phyloP scores from a whole-genome alignment of 2,888 invertebrate genomes.

The Steinernema hermaphroditum region DNA sequence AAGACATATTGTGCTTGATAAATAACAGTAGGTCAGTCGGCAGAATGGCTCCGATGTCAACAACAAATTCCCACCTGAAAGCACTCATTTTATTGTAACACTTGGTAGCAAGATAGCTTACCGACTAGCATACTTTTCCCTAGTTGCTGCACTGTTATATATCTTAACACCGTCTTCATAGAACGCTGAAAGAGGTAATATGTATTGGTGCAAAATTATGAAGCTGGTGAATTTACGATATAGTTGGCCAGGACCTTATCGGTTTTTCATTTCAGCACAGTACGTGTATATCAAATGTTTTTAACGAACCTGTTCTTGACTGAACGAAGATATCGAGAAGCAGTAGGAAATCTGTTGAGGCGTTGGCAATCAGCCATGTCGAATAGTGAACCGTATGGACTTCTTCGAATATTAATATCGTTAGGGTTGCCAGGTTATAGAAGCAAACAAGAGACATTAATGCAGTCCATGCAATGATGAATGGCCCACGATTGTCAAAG shows the following conservation, averaged over 20 bases:
- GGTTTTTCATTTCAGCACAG: too few species aligned
- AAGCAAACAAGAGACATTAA: slow-evolving; percentile 44
- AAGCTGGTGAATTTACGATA: too few species aligned
- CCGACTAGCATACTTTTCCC: slow-evolving; percentile 15
- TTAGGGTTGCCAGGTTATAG: slow-evolving; percentile 48
- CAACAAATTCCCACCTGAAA: slow-evolving; percentile 30
- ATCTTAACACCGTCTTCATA: slow-evolving; percentile 28
- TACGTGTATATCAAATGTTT: too few species aligned
- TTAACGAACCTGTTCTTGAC: slow-evolving; percentile 32
- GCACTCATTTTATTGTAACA: neutral
- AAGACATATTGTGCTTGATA: neutral
- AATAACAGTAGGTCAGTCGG: slow-evolving; percentile 34
- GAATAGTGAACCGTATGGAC: slow-evolving; percentile 32
- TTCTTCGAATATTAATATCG: slow-evolving; percentile 46
- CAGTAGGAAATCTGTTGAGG: slow-evolving; percentile 31
- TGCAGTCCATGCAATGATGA: slow-evolving; percentile 41
- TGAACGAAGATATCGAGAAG: slow-evolving; percentile 26
- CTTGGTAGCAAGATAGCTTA: neutral
- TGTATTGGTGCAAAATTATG: neutral
- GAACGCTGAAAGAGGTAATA: slow-evolving; percentile 27
- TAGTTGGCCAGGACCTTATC: too few species aligned
- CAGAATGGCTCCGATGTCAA: slow-evolving; percentile 33
- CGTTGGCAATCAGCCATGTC: slow-evolving; percentile 28
- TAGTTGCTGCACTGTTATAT: slow-evolving; percentile 28
- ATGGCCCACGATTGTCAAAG: slow-evolving; percentile 29